phyloP scores from a whole-genome alignment of 2,797 vertebrate genomes.

The Myiothlypis chrysogaster region DNA sequence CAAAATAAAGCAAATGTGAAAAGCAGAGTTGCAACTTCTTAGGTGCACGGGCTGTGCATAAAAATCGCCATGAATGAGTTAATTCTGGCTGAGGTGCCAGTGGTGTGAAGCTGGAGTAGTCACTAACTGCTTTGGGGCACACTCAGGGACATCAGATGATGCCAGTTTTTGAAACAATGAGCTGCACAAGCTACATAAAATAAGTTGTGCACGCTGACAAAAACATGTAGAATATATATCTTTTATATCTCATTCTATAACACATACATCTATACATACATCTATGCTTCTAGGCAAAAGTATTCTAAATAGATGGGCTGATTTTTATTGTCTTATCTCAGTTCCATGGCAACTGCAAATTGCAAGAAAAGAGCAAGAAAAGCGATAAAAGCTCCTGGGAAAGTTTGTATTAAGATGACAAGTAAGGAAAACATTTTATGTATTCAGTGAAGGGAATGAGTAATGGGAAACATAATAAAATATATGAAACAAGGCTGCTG shows the following conservation, averaged over 20 bases:
- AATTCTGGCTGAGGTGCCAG: background rate
- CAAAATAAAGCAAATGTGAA: background rate
- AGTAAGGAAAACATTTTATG: background rate
- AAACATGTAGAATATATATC: background rate
- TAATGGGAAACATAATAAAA: background rate
- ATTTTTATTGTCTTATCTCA: background rate
- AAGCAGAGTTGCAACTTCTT: background rate
- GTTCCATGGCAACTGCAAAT: background rate
- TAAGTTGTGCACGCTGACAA: background rate
- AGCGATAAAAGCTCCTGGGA: background rate
- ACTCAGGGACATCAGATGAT: background rate
- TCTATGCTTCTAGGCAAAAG: background rate
- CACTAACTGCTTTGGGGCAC: background rate
- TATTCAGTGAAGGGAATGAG: background rate
- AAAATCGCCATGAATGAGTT: background rate
- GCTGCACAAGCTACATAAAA: background rate
- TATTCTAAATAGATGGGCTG: background rate
- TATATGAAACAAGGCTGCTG: background rate
- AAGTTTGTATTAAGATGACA: background rate
- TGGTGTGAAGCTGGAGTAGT: background rate
- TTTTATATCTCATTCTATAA: background rate
- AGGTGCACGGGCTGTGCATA: too few relatives aligned
- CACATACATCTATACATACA: too few relatives aligned
- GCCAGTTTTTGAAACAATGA: background rate
- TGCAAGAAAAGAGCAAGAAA: background rate